phyloP scores from a whole-genome alignment of 2,797 vertebrate genomes.

The Bovichtus variegatus region DNA sequence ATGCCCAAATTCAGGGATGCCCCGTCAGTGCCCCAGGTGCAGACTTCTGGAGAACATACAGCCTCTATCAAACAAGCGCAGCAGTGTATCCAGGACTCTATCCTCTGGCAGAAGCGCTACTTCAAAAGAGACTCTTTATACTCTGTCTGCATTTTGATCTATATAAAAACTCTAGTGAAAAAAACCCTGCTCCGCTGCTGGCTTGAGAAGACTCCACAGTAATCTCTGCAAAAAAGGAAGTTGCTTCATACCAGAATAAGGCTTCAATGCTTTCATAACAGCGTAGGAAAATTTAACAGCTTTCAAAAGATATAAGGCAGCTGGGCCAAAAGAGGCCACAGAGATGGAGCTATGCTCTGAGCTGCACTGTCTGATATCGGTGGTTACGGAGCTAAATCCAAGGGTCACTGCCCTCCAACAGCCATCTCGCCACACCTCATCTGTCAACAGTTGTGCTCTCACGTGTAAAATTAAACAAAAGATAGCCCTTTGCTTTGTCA shows the following conservation, averaged over 20 bases:
- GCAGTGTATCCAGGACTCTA: slow-evolving; percentile 34
- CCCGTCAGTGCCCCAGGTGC: slow-evolving; percentile 63
- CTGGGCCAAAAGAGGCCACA: slow-evolving; percentile 40
- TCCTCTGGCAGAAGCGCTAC: slow-evolving; percentile 49
- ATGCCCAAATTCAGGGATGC: slow-evolving; percentile 53
- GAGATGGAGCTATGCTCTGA: slow-evolving; percentile 21
- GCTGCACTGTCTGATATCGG: slow-evolving; percentile 37
- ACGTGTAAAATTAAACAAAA: slow-evolving; percentile 70
- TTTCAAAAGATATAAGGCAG: slow-evolving; percentile 33
- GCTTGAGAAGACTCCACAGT: slow-evolving; percentile 15
- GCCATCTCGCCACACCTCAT: slow-evolving; percentile 70
- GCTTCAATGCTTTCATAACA: slow-evolving; percentile 26
- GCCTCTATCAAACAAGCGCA: slow-evolving; percentile 31
- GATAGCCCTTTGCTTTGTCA: slow-evolving; percentile 51
- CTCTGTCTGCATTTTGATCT: slow-evolving; percentile 48
- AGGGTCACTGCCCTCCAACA: slow-evolving; percentile 53
- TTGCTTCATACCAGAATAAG: slow-evolving; percentile 30
- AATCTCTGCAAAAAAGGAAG: slow-evolving; percentile 35
- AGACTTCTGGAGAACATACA: slow-evolving; percentile 37
- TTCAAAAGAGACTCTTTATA: slow-evolving; percentile 51
- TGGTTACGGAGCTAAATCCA: slow-evolving; percentile 34
- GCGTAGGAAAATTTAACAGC: slow-evolving; percentile 9
- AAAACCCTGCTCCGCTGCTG: slow-evolving; percentile 22
- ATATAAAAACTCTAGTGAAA: slow-evolving; percentile 35
- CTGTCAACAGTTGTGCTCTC: slow-evolving; percentile 67